Percentiles rank a stretch among this genome's conserved stretches.
Conservation (phyloP, 2,888 invertebrate species). For the Noctua janthe region DNA sequence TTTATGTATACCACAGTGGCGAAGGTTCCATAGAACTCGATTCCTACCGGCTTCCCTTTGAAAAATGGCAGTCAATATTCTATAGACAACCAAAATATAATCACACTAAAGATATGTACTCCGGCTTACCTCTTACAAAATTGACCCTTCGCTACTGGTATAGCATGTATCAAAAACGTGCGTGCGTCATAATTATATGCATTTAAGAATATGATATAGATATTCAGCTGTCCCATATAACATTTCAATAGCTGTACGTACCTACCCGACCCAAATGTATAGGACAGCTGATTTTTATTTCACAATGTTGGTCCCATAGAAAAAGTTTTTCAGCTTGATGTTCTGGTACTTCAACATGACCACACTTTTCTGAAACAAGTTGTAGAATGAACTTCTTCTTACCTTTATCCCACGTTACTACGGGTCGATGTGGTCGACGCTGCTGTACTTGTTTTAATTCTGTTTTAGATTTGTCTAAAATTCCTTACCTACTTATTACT, state of each 20-base stretch:
- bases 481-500: neutral
- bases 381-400: neutral
- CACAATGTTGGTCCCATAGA: neutral
- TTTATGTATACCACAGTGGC: no score
- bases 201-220: neutral
- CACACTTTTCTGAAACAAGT: neutral
- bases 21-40: no score
- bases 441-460: neutral
- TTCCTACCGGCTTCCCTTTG: no score
- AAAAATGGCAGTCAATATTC: no score
- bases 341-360: neutral
- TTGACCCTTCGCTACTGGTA: no score
- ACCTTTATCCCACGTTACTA: neutral
- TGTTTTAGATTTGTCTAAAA: neutral
- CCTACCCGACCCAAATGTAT: neutral
- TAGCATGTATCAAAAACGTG: neutral
- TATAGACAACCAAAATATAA: no score
- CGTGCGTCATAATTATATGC: neutral
- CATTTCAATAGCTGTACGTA: neutral
- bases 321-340: neutral
- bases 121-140: no score
- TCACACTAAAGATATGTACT: no score
- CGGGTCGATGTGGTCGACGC: neutral
- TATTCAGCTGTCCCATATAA: neutral
- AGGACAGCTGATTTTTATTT: neutral